These are phyloP conservation scores for Pitta sordida DNA, from an alignment of 2,113 vertebrate genomes.

Conservation along the genomic window DNA sequence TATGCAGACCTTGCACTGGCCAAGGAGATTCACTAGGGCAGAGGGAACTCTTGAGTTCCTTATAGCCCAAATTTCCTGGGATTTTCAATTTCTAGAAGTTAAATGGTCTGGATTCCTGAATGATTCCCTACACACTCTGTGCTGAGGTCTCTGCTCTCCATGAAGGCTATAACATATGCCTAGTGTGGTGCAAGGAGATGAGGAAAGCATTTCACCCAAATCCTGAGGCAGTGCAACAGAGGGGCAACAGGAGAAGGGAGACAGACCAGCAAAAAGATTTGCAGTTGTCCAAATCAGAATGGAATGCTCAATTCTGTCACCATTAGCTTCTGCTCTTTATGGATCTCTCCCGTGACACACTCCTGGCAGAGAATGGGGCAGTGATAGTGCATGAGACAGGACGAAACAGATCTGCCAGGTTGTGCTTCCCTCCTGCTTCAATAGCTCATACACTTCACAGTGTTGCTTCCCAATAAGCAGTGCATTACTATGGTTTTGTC, in stretches of 20 bases:
- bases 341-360: not conserved
- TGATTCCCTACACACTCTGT: not conserved
- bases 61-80: not conserved
- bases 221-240: not conserved
- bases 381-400: not conserved
- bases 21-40: not conserved
- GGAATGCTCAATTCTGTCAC: not conserved
- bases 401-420: not conserved
- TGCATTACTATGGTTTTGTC: not conserved
- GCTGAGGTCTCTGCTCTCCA: accelerated
- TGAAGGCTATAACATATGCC: not conserved
- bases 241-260: not conserved
- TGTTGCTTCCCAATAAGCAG: not conserved
- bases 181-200: not conserved
- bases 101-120: not conserved
- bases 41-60: not conserved
- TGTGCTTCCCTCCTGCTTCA: not conserved
- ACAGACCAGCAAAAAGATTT: not conserved
- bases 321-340: not conserved
- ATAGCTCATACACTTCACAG: not conserved
- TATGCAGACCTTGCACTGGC: not conserved
- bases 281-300: not conserved
- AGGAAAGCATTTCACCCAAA: not conserved
- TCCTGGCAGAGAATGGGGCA: not conserved
- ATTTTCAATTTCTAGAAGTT: not conserved